These are phyloP conservation scores for Steinernema khuongi DNA, from an alignment of 1,140 invertebrate genomes.

Conservation along the genomic window DNA sequence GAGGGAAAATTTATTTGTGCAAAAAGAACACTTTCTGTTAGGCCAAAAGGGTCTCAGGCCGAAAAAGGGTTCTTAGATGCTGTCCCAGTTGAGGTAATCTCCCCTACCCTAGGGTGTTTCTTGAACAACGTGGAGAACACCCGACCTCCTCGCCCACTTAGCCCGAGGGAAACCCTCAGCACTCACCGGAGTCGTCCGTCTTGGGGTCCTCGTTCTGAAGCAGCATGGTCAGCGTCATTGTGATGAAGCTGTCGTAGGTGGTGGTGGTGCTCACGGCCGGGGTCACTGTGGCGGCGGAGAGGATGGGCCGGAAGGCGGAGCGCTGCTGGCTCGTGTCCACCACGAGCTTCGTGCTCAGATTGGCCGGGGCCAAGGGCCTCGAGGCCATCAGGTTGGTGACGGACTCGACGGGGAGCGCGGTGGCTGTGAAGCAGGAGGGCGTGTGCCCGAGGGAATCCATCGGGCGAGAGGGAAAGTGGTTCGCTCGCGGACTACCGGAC, in stretches of 20 bases:
- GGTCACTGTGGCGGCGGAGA: neutral
- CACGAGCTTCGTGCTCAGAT: neutral
- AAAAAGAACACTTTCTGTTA: too few relatives aligned
- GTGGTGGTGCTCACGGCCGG: neutral
- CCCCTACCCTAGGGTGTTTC: too few relatives aligned
- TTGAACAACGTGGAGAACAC: too few relatives aligned
- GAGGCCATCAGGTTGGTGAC: conserved; percentile 1
- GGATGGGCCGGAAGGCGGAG: conserved; percentile 20
- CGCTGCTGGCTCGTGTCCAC: neutral
- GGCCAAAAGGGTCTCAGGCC: too few relatives aligned
- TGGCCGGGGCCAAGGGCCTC: neutral
- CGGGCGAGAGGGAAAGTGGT: conserved; percentile 4
- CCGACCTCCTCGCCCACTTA: too few relatives aligned
- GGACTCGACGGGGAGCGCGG: neutral
- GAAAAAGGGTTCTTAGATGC: too few relatives aligned
- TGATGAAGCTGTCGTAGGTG: conserved; percentile 15
- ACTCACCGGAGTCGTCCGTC: neutral
- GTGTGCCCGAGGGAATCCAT: conserved; percentile 6
- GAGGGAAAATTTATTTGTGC: too few relatives aligned
- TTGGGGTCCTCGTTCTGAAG: neutral
- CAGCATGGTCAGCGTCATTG: neutral
- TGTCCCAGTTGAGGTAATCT: too few relatives aligned
- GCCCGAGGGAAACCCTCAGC: too few relatives aligned
- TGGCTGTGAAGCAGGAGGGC: neutral
- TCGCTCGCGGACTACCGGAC: neutral